Conservation (phyloP, 2,797 vertebrate genomes). For the Falco novaeseelandiae region DNA sequence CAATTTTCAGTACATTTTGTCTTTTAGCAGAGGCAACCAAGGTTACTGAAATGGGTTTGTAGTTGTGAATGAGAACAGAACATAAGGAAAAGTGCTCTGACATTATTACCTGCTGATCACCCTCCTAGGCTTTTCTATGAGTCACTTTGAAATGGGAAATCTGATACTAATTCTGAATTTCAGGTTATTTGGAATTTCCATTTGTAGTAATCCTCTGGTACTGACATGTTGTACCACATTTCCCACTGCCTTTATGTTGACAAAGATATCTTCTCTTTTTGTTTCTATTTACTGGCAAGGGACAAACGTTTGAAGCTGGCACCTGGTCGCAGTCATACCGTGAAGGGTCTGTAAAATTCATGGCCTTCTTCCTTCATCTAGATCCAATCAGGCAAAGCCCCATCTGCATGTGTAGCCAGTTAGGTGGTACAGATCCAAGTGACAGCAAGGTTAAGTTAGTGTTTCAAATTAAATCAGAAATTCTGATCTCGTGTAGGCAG, state of each 20-base stretch:
- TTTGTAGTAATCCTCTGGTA: background rate
- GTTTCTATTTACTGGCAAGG: background rate
- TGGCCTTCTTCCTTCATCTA: background rate
- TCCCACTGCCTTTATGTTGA: background rate
- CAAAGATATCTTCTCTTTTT: background rate
- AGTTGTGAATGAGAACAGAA: background rate
- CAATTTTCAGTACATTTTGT: background rate
- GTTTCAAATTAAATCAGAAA: slow-evolving; percentile 11
- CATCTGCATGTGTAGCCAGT: background rate
- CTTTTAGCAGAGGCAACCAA: background rate
- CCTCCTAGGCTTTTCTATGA: background rate
- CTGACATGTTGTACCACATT: background rate
- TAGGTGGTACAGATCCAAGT: background rate
- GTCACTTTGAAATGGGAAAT: background rate
- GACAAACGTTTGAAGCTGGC: background rate
- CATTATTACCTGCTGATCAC: background rate
- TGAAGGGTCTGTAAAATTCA: slow-evolving; percentile 1
- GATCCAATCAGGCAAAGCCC: background rate
- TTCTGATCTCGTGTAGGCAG: background rate
- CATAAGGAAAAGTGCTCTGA: background rate
- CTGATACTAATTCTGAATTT: background rate
- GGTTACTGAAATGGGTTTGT: background rate
- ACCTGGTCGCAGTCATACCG: background rate
- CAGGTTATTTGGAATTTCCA: background rate
- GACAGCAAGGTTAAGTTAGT: background rate